Evolutionary conservation across 92 coral and sea anemone genomes (phyloP), one percentile per base, ranked within the genome.

Genomic region (Anthopleura xanthogrammica): DNA sequence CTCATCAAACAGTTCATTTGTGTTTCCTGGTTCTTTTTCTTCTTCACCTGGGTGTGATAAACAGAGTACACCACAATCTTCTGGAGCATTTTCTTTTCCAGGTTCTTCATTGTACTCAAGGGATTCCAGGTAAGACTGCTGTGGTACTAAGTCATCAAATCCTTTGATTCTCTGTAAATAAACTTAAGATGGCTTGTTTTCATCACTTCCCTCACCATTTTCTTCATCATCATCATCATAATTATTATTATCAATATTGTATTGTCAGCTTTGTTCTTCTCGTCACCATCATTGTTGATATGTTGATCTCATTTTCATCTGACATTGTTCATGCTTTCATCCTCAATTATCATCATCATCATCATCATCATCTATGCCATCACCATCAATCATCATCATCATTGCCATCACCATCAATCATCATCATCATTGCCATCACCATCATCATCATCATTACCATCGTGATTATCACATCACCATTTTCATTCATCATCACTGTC

Each of bases 101-200:
- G 77, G 41, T 17, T 68, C 77, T 70, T 81, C 70, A n/a, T 39
- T 71, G 5, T 70, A 42, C 56, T 62, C 84, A 81, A 66, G 84
- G 12, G 52, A 52, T 66, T 81, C 77, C 11, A 81, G 84, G 84
- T 81, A 81, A 23, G 46, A n/a, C 14, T 23, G 40, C 1, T 23
- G 11, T n/a, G 20, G 20, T n/a, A 64, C 7, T 64, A 46, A 5
- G 50, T 29, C 36, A 29, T 29, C 50, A 46, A 46, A 5, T 46
- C 50, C 50, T 46, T 46, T 0, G 50, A 62, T 19, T 22, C 23
- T 19, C 36, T 5, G 0, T 19, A 16, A 54, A 54, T 2, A 54
- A 11, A 11, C 1, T 14, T 54, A 1, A 54, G 58, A 4, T 19
- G 20, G n/a, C 5, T 19, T 12, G 19, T 1, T 29, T 29, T 29